phyloP scores from a whole-genome alignment of 2,113 vertebrate genomes.

The Furnarius figulus region DNA sequence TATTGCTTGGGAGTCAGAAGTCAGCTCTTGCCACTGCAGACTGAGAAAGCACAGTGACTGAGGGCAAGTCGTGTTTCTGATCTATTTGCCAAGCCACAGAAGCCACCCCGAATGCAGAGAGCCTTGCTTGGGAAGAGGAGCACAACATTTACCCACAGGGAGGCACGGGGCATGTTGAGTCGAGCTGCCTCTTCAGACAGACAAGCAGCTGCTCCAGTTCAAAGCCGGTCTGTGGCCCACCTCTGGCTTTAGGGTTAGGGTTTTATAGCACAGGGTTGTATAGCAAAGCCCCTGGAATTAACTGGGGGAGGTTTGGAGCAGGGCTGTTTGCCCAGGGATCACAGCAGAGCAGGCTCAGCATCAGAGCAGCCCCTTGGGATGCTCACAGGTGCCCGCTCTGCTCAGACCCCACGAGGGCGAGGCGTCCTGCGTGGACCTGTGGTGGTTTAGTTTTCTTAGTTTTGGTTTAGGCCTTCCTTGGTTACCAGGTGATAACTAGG shows the following conservation, averaged over 20 bases:
- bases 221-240: not conserved
- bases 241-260: too few species aligned
- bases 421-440: fast-evolving
- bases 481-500: too few species aligned
- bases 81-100: fast-evolving
- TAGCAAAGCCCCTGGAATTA: not conserved
- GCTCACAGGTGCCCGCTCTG: fast-evolving
- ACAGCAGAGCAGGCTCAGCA: not conserved
- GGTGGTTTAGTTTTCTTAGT: too few species aligned
- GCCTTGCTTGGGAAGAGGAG: not conserved
- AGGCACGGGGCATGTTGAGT: fast-evolving
- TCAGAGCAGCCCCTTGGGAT: not conserved
- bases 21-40: not conserved
- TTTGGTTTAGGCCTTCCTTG: too few species aligned
- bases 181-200: not conserved
- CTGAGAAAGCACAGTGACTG: fast-evolving
- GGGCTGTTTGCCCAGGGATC: not conserved
- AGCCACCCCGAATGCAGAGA: fast-evolving
- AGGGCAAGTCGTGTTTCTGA: not conserved
- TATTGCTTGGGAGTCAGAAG: fast-evolving
- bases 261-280: too few species aligned
- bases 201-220: fast-evolving
- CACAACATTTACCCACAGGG: not conserved
- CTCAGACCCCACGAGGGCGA: fast-evolving
- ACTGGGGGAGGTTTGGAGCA: too few species aligned